A percentile compares a stretch with the other conserved stretches of the same genome.
Conservation (phyloP, 2,888 invertebrate species). For the Lasiommata megera region DNA sequence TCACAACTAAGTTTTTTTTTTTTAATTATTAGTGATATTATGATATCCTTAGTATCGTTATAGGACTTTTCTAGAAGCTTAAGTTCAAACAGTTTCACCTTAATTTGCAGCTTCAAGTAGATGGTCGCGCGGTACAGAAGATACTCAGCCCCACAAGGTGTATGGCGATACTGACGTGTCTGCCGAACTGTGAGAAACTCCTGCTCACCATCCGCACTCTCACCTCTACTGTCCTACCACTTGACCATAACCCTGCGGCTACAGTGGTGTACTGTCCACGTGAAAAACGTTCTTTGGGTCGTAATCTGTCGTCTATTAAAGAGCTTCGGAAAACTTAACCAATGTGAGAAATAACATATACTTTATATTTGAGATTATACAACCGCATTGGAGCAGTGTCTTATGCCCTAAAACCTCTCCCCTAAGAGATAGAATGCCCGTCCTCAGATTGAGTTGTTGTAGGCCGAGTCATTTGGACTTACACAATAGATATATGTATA, state of each 20-base stretch:
- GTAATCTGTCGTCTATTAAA: neutral
- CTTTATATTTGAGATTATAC: too few relatives aligned
- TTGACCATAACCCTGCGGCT: constrained; percentile 34
- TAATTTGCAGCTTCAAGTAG: constrained; percentile 49
- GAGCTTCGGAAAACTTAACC: neutral
- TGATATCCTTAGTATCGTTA: too few relatives aligned
- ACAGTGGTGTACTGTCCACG: constrained; percentile 41
- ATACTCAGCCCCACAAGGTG: constrained; percentile 44
- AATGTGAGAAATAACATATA: neutral
- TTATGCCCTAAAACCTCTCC: too few relatives aligned
- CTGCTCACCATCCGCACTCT: constrained; percentile 50
- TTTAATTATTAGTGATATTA: too few relatives aligned
- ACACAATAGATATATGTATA: too few relatives aligned
- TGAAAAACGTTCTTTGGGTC: neutral
- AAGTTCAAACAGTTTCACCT: neutral
- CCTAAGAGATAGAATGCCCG: too few relatives aligned
- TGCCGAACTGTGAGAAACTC: constrained; percentile 45
- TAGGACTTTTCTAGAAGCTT: too few relatives aligned
- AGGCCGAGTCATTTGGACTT: neutral
- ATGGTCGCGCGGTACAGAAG: constrained; percentile 51
- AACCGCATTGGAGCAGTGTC: too few relatives aligned
- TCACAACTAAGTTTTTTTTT: too few relatives aligned
- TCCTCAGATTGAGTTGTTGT: too few relatives aligned
- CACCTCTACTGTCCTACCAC: constrained; percentile 29
- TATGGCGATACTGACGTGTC: constrained; percentile 51